Conservation (phyloP, 2,113 vertebrate species). For the Pagrus major region DNA sequence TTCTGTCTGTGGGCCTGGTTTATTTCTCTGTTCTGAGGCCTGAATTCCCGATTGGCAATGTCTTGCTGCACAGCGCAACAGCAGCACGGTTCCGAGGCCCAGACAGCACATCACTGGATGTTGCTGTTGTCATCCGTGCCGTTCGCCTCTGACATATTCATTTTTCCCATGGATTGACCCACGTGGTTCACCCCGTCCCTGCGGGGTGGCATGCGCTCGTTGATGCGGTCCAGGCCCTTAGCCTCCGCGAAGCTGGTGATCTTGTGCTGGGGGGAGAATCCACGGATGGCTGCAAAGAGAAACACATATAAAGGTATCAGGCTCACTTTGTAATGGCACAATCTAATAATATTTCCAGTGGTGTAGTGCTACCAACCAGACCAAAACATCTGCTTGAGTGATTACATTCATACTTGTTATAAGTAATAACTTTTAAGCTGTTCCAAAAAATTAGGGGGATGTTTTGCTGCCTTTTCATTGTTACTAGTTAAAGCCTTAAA, state of each 20-base stretch:
- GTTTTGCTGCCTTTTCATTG: too few relatives aligned
- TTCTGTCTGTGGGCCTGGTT: conserved; percentile 76
- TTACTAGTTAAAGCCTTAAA: too few relatives aligned
- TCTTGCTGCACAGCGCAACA: conserved; percentile 72
- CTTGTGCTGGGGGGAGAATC: conserved; percentile 89
- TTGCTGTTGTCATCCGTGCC: conserved; percentile 89
- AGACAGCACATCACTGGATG: conserved; percentile 84
- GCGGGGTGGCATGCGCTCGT: conserved; percentile 88
- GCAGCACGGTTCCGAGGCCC: conserved; percentile 65
- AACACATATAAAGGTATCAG: conserved; percentile 37
- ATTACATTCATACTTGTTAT: too few relatives aligned
- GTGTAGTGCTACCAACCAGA: too few relatives aligned
- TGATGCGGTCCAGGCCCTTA: conserved; percentile 88
- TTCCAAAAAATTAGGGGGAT: too few relatives aligned
- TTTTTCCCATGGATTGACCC: conserved; percentile 88
- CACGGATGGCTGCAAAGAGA: conserved; percentile 82
- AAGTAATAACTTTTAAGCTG: too few relatives aligned
- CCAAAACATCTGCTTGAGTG: too few relatives aligned
- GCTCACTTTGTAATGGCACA: background rate
- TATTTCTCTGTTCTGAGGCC: conserved; percentile 81
- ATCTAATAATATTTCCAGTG: conserved; percentile 4
- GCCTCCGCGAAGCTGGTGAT: conserved; percentile 88
- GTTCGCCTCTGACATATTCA: conserved; percentile 88
- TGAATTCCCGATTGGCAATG: conserved; percentile 82
- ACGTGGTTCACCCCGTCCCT: conserved; percentile 86